phyloP scores from a whole-genome alignment of 2,113 vertebrate genomes.

The Lycocorax pyrrhopterus region DNA sequence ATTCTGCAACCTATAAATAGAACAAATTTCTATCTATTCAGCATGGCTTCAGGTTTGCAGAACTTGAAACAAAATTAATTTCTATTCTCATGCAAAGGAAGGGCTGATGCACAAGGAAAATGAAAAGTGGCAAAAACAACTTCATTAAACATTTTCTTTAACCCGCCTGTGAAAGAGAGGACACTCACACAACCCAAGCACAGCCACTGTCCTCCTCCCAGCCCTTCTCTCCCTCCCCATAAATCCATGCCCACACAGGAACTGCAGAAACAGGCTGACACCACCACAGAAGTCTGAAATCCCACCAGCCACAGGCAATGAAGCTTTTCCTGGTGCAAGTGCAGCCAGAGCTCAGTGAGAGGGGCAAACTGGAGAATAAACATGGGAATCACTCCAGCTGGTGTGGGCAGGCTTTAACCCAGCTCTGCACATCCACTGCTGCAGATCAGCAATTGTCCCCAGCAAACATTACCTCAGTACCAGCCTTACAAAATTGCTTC shows the following conservation, averaged over 20 bases:
- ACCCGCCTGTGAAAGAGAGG: background rate
- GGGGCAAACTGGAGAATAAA: background rate
- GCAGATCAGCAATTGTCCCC: background rate
- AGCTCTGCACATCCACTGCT: background rate
- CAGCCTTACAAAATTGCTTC: background rate
- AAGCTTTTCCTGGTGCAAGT: background rate
- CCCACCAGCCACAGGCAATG: background rate
- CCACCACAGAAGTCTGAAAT: background rate
- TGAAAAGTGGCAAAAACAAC: background rate
- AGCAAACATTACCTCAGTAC: background rate
- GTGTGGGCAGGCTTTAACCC: background rate
- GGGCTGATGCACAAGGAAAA: background rate
- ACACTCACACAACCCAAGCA: background rate
- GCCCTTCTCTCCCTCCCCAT: background rate
- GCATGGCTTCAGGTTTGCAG: background rate
- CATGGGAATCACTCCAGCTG: background rate
- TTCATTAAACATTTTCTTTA: background rate
- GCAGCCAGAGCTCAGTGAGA: background rate
- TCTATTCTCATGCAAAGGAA: background rate
- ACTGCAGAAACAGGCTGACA: background rate
- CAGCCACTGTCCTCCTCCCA: background rate
- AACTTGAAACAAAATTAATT: conserved; percentile 16
- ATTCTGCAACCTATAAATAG: conserved; percentile 33
- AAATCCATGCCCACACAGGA: background rate
- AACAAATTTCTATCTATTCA: background rate